A percentile compares a stretch with the other conserved stretches of the same genome.
Conservation (phyloP, 2,113 vertebrate genomes). For the Upupa epops region DNA sequence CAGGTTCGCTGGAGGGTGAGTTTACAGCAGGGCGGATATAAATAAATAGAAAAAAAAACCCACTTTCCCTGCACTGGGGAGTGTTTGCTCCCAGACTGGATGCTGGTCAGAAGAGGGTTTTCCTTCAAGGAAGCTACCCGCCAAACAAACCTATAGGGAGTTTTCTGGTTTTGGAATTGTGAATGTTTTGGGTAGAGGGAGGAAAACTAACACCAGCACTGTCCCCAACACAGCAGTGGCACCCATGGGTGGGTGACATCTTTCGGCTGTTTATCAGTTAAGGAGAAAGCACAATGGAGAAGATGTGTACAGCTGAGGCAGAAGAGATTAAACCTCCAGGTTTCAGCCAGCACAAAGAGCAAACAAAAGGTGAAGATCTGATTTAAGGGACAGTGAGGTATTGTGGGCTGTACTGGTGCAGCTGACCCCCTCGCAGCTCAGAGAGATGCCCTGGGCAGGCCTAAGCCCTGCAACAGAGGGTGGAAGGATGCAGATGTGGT, state of each 20-base stretch:
- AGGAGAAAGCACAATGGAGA: background rate
- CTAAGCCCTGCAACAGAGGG: background rate
- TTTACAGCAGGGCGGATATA: background rate
- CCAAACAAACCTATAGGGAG: background rate
- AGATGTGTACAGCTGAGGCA: background rate
- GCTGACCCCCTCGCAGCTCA: background rate
- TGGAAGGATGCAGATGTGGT: background rate
- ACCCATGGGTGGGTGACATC: accelerated
- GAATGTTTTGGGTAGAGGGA: background rate
- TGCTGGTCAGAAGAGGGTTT: accelerated
- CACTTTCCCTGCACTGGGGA: background rate
- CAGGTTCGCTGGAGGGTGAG: background rate
- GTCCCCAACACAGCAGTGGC: background rate
- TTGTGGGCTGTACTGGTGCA: background rate
- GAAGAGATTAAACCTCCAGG: background rate
- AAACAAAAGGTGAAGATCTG: background rate
- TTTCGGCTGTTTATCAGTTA: background rate
- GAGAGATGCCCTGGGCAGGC: background rate
- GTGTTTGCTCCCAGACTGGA: background rate
- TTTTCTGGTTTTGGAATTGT: background rate
- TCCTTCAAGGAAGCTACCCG: background rate
- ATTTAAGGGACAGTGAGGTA: background rate
- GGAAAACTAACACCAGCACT: background rate
- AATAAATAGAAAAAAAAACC: conserved; percentile 44
- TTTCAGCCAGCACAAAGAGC: background rate